Base-by-base conservation (phyloP, 35 echinoderm and acorn worm genomes). In the Eucidaris tribuloides region DNA sequence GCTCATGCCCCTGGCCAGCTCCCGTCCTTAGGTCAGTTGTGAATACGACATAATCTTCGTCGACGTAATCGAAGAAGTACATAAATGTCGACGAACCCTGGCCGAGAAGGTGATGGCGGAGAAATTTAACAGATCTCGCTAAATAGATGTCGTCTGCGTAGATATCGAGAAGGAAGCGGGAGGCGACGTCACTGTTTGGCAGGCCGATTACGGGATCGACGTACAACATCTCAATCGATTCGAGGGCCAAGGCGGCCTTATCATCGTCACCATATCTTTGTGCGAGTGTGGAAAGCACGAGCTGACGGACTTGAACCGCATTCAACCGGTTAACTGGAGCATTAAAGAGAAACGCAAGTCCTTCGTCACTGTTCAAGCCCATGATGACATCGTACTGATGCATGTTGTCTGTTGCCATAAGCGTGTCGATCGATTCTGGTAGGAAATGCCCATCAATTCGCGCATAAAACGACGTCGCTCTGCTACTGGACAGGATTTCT, bases 291-390 rank as follows among this genome's bases (percentile, higher is more conserved):
- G 2, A 25, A 44, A 42, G 37, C 19, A 74, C 34, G 40, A 35
- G 35, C 20, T 41, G 15, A 1, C 11, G 28, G 24, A 36, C 37
- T 25, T 74, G 11, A 2, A 41, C 29, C 24, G 2, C 68, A 0
- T 74, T 36, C 24, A 24, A 42, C 15, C 38, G 35, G n/a, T 74
- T 36, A 20, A 64, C 24, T 27, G 30, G 37, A 5, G 28, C 61
- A 3, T 74, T 74, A 25, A 44, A 74, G 2, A 57, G 39, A 11
- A 81, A 34, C 7, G 48, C 55, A 34, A 29, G 36, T 37, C 68
- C 74, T 62, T 88, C 85, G 29, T 79, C 76, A 42, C n/a, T 59
- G 60, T 88, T 88, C 39, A 81, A 19, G 1, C 85, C 85, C n/a
- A 49, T 40, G 0, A 88, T 6, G 32, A 88, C 20, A 79, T 88